Evolutionary conservation across 2,888 invertebrate genomes (phyloP).

Genomic region (Mylabris sibirica): DNA sequence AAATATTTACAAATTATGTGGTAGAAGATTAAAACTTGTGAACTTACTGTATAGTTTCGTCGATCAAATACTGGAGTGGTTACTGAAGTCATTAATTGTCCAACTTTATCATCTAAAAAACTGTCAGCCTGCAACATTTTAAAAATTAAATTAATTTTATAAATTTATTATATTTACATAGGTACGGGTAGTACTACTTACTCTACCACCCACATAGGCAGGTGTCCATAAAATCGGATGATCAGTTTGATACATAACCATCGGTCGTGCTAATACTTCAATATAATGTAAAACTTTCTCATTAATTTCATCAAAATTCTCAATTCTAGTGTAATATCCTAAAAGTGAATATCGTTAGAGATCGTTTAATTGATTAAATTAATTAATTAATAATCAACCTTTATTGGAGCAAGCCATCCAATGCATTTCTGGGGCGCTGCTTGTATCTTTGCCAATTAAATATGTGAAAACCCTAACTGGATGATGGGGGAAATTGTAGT

Average conservation of each 20-base stretch:
- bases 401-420: constrained; percentile 98
- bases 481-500: constrained; percentile 93
- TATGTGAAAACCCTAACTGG: constrained; percentile 97
- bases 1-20: too few species aligned
- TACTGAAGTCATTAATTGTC: constrained; percentile 91
- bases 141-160: too few species aligned
- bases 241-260: constrained; percentile 92
- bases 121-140: constrained; percentile 71
- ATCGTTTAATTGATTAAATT: background rate
- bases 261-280: constrained; percentile 92
- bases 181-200: too few species aligned
- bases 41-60: constrained; percentile 81
- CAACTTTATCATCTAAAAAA: constrained; percentile 72
- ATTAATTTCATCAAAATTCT: constrained; percentile 85
- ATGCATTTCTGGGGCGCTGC: constrained; percentile 84
- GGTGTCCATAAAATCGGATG: constrained; percentile 97
- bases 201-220: constrained; percentile 85
- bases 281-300: constrained; percentile 94
- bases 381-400: constrained; percentile 68
- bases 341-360: constrained; percentile 32
- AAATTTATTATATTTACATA: too few species aligned
- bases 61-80: constrained; percentile 95
- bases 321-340: constrained; percentile 92
- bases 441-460: constrained; percentile 91
- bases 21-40: background rate